Conservation (phyloP, 1,140 invertebrate genomes). For the Pectinophora gossypiella region DNA sequence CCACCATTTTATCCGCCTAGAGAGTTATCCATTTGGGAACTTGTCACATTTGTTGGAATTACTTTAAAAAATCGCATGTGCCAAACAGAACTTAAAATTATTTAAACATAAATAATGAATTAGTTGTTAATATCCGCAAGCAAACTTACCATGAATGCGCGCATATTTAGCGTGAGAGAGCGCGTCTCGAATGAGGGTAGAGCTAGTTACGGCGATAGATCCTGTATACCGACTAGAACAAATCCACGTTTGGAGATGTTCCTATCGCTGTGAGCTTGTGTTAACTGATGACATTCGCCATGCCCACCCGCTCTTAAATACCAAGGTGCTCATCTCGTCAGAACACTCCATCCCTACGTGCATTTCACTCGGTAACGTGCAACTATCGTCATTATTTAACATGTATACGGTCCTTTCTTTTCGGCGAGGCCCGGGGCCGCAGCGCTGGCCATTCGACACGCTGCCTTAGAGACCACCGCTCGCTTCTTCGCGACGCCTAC, state of each 20-base stretch:
- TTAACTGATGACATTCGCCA: constrained; percentile 71
- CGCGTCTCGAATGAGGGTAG: constrained; percentile 15
- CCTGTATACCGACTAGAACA: constrained; percentile 36
- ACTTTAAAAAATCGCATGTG: constrained; percentile 42
- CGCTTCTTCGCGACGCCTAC: constrained; percentile 23
- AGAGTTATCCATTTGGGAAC: constrained; percentile 15
- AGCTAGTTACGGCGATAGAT: constrained; percentile 30
- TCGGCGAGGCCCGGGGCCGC: constrained; percentile 44
- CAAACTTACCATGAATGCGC: constrained; percentile 64
- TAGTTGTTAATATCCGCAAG: constrained; percentile 26
- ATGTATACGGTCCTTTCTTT: constrained; percentile 70
- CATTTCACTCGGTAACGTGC: constrained; percentile 68
- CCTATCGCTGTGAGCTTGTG: constrained; percentile 54
- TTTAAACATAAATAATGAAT: constrained; percentile 21
- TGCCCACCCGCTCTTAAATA: constrained; percentile 69
- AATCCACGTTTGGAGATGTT: constrained; percentile 59
- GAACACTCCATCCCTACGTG: constrained; percentile 67
- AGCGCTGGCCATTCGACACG: constrained; percentile 50
- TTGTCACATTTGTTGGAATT: constrained; percentile 14
- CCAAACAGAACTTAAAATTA: constrained; percentile 26
- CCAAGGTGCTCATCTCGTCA: constrained; percentile 66
- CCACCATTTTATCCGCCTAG: constrained; percentile 15
- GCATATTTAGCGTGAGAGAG: constrained; percentile 57
- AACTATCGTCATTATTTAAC: constrained; percentile 72
- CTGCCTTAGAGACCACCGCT: constrained; percentile 50